phyloP scores from a whole-genome alignment of 2,113 vertebrate species.

The Cynocephalus volans region DNA sequence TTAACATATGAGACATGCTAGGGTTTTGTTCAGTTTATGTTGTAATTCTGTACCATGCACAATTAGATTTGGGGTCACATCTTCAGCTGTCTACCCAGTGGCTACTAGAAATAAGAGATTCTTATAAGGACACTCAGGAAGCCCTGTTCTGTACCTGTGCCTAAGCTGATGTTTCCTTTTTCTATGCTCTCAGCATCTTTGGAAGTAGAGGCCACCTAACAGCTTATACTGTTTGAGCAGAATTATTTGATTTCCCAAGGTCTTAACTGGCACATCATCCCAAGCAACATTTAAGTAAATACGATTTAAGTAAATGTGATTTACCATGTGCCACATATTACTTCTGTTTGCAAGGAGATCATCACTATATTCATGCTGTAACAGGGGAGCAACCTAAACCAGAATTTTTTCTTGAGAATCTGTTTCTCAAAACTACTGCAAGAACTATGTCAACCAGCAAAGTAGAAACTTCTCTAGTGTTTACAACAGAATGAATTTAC shows the following conservation, averaged over 20 bases:
- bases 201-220: neutral
- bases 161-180: neutral
- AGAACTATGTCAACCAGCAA: neutral
- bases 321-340: neutral
- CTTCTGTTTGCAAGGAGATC: neutral
- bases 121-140: neutral
- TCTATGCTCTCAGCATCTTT: neutral
- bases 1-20: neutral
- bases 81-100: neutral
- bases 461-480: neutral
- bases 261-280: constrained; percentile 4
- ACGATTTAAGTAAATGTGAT: constrained; percentile 26
- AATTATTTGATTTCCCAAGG: neutral
- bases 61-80: neutral
- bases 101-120: constrained; percentile 11
- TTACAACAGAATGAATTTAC: neutral
- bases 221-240: neutral
- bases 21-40: neutral
- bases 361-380: neutral
- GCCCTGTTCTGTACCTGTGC: neutral
- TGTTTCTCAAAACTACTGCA: neutral
- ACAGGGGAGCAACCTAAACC: neutral
- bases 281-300: neutral
- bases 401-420: neutral
- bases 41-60: neutral